Base-by-base conservation (phyloP, 2,888 invertebrate genomes). In the Xanthia togata region DNA sequence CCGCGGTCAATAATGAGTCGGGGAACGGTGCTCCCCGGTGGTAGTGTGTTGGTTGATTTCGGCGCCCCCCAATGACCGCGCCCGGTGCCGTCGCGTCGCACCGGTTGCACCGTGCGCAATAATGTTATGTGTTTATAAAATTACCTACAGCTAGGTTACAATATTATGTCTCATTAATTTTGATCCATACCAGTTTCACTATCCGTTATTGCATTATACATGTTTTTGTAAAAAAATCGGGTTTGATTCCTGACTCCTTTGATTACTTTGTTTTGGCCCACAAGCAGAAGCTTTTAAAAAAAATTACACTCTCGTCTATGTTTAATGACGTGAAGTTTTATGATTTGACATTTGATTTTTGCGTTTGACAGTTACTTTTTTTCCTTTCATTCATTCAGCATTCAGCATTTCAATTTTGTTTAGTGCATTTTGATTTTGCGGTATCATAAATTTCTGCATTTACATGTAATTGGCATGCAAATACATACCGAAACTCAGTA, bases 351-450 rank as follows among this genome's bases (percentile, higher is more conserved):
- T 74, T 81, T 23, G 6, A 38, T 50, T 63, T 62, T 77, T 26
- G 8, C 38, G 26, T 47, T 63, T 77, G 79, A 82, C 83, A 79
- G 44, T 17, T n/a, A 31, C 0, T n/a, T 57, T 70, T 59, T 62
- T 64, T 76, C n/a, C 44, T 35, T 84, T 75, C 65, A 70, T 50
- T 65, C 55, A 26, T 81, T 81, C 64, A 38, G 67, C 55, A 26
- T 81, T 81, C 64, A 38, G 67, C 68, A 47, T 59, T 69, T 78
- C 79, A 78, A 57, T 85, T 74, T 75, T 83, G 74, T 83, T 79
- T 85, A 35, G 47, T 74, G 60, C 73, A 57, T 76, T 82, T 65
- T 73, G 62, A 55, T 70, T 86, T 84, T 87, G 76, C 87, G 78
- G 87, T 78, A 55, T 65, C 64, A 1, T 69, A 62, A 14, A 78